Percentiles rank a stretch among this genome's conserved stretches.
Conservation (phyloP, 2,113 vertebrate genomes). For the Polypterus bichir region DNA sequence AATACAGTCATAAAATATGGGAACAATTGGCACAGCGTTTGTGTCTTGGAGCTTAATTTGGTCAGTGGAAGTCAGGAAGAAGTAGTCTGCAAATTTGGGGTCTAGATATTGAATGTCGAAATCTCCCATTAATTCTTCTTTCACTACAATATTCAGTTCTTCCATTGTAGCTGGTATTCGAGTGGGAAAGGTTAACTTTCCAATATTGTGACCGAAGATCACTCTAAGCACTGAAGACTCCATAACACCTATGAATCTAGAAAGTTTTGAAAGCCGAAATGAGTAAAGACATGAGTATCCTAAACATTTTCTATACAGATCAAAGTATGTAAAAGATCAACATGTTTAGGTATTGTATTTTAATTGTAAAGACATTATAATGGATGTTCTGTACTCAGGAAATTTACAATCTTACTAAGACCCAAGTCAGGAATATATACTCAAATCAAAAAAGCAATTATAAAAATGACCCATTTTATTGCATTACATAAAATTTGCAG, state of each 20-base stretch:
- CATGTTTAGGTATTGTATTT: neutral
- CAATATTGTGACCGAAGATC: conserved; percentile 13
- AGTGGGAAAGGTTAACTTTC: conserved; percentile 16
- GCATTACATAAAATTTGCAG: conserved; percentile 6
- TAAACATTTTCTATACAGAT: conserved; percentile 8
- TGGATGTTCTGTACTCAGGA: neutral
- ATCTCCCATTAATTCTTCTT: conserved; percentile 22
- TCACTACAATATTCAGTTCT: conserved; percentile 18
- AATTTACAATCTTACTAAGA: neutral
- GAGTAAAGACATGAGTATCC: conserved; percentile 15
- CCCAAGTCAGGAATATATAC: neutral
- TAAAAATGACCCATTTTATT: neutral
- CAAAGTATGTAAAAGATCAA: neutral
- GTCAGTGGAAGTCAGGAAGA: conserved; percentile 13
- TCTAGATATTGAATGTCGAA: too few relatives aligned
- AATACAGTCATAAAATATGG: conserved; percentile 13
- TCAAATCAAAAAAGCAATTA: conserved; percentile 6
- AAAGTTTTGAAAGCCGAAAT: conserved; percentile 8
- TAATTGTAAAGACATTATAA: neutral
- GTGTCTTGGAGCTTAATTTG: conserved; percentile 27
- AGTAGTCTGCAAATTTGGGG: conserved; percentile 23
- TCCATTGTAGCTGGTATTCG: conserved; percentile 19
- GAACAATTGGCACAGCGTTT: conserved; percentile 15
- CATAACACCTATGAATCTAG: neutral
- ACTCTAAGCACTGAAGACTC: conserved; percentile 13